phyloP scores from a whole-genome alignment of 2,888 invertebrate species.

The Microplitis manilae region DNA sequence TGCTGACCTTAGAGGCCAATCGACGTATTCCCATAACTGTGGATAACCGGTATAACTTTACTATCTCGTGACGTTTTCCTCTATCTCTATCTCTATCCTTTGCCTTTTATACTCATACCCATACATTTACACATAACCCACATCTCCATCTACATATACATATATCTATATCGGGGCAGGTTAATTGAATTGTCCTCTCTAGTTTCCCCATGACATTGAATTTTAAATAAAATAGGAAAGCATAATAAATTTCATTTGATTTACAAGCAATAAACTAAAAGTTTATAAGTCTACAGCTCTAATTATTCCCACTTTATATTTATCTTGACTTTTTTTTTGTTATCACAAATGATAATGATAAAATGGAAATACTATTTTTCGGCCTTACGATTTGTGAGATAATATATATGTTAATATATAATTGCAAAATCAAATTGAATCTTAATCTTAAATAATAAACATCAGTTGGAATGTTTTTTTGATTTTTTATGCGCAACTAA shows the following conservation, averaged over 20 bases:
- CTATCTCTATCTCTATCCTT: background rate
- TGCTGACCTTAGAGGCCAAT: slow-evolving; percentile 27
- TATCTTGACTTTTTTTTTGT: background rate
- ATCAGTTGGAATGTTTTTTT: no score
- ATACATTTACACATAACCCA: background rate
- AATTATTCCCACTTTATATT: background rate
- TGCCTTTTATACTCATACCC: background rate
- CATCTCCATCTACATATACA: background rate
- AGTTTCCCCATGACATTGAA: slow-evolving; percentile 35
- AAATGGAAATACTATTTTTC: no score
- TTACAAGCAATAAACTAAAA: background rate
- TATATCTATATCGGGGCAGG: background rate
- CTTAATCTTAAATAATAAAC: no score
- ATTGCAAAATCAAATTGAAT: no score
- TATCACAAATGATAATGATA: background rate
- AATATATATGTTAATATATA: no score
- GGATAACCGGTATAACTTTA: slow-evolving; percentile 16
- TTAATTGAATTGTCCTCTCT: slow-evolving; percentile 37
- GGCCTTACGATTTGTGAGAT: no score
- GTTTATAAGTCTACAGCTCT: background rate
- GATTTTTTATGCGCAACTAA: no score
- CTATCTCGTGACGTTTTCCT: background rate
- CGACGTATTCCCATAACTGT: slow-evolving; percentile 30
- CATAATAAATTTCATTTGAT: slow-evolving; percentile 23
- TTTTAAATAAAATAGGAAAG: slow-evolving; percentile 18